Evolutionary conservation across 2,113 vertebrate species (phyloP).

Genomic region (Myxocyprinus asiaticus): DNA sequence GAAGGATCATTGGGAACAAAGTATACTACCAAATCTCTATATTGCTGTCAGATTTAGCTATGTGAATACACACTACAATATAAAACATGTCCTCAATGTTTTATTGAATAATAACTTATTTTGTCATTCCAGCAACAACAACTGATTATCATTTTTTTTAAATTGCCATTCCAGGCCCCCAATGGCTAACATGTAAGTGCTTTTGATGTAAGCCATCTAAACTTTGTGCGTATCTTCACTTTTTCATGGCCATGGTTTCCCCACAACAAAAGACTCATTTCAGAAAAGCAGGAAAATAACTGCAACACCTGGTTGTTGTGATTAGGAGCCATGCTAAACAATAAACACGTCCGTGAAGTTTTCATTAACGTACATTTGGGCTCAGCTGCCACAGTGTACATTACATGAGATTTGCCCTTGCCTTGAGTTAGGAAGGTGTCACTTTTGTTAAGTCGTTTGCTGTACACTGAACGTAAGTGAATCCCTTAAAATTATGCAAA

Average conservation of each 20-base stretch:
- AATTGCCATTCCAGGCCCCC: conserved; percentile 1
- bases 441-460: neutral
- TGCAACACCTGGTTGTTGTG: conserved; percentile 35
- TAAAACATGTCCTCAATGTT: neutral
- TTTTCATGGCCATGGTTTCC: conserved; percentile 2
- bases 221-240: conserved; percentile 22
- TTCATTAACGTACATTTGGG: conserved; percentile 39
- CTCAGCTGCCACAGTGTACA: conserved; percentile 29
- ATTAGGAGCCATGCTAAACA: conserved; percentile 41
- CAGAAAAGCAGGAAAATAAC: conserved; percentile 36
- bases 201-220: conserved; percentile 12
- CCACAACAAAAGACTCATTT: conserved; percentile 24
- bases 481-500: neutral
- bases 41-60: neutral
- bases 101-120: neutral
- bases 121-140: conserved; percentile 7
- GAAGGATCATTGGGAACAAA: neutral
- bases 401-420: neutral
- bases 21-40: neutral
- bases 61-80: neutral
- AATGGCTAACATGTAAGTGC: neutral
- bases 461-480: neutral
- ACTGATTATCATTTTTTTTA: conserved; percentile 22
- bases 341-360: conserved; percentile 41
- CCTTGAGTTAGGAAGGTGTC: no score